Evolutionary conservation across 2,888 invertebrate species (phyloP), one percentile per base, ranked within the genome.

Genomic region (Myopa tessellatipennis): DNA sequence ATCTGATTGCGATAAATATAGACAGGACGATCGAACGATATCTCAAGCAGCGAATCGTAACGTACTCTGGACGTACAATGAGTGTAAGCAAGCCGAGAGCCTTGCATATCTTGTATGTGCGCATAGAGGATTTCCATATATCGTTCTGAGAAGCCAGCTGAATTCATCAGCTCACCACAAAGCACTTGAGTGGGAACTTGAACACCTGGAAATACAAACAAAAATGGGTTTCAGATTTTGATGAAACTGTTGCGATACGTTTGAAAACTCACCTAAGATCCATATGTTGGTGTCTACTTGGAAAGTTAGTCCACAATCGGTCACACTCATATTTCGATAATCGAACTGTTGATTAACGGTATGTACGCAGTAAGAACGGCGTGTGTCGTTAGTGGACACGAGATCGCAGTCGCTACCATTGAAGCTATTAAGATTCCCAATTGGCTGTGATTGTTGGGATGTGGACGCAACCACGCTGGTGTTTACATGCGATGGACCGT

Each of bases 61-160:
- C 92, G 91, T 80, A 95, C 95, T 81, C 94, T 92, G 81, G 93
- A 93, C 72, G 95, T 94, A 86, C 94, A 95, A 89, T 95, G 95
- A 0, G 94, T 95, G 89, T 95, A 95, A 0, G 95, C 95, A 83
- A 95, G 91, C 5, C 95, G 90, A 70, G 94, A 93, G 6, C 95
- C 95, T 88, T 95, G 94, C 38, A 93, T 93, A 89, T 95, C 95
- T 84, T 95, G 91, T 78, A 96, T 90, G 89, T 95, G 94, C 18
- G 95, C 95, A 87, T 95, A 95, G 71, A 95, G 90, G 81, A 95
- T 91, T 90, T 95, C 95, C 14, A 93, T 93, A 89, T 96, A 95
- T 0, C 88, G 83, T 81, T 88, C 86, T 36, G 90, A 87, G 82
- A 89, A 87, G 0, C 87, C 86, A 18, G 87, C 87, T 0, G 88